These are phyloP conservation scores for Drosophila ficusphila DNA, from an alignment of 1,140 invertebrate species.

Conservation along the genomic window DNA sequence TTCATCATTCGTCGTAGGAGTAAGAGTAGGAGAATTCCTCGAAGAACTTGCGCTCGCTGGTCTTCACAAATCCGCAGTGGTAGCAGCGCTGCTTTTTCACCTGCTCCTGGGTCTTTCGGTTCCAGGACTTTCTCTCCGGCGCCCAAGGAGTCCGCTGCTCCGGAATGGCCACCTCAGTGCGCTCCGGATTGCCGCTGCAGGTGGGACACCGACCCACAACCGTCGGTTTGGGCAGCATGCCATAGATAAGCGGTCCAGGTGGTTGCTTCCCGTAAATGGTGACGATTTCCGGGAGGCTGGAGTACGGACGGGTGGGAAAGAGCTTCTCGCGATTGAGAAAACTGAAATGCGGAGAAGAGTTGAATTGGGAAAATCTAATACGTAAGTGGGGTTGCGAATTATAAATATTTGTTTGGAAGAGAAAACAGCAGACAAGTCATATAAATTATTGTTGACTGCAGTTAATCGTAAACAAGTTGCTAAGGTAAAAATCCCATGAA, in stretches of 20 bases:
- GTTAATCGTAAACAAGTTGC: not conserved
- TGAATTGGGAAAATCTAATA: no score
- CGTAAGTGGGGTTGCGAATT: no score
- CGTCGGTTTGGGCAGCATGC: constrained; percentile 55
- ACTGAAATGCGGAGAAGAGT: constrained; percentile 21
- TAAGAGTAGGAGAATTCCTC: constrained; percentile 57
- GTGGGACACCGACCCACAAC: constrained; percentile 69
- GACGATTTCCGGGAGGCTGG: constrained; percentile 66
- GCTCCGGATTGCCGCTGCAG: constrained; percentile 75
- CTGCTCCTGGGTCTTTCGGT: constrained; percentile 50
- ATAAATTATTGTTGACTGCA: not conserved
- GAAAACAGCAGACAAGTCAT: not conserved
- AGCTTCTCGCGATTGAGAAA: constrained; percentile 84
- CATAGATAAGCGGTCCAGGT: constrained; percentile 53
- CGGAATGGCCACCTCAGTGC: constrained; percentile 75
- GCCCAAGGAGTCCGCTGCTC: constrained; percentile 85
- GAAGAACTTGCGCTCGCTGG: constrained; percentile 50
- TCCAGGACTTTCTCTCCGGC: constrained; percentile 72
- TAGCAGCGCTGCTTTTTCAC: constrained; percentile 54
- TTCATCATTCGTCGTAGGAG: constrained; percentile 57
- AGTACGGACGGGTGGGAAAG: constrained; percentile 74
- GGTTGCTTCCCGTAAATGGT: constrained; percentile 67
- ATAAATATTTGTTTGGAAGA: no score
- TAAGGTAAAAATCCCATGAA: not conserved
- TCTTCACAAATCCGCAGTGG: constrained; percentile 59